Evolutionary conservation across 2,113 vertebrate genomes (phyloP), one percentile per base, ranked within the genome.

Genomic region (Ia io): DNA sequence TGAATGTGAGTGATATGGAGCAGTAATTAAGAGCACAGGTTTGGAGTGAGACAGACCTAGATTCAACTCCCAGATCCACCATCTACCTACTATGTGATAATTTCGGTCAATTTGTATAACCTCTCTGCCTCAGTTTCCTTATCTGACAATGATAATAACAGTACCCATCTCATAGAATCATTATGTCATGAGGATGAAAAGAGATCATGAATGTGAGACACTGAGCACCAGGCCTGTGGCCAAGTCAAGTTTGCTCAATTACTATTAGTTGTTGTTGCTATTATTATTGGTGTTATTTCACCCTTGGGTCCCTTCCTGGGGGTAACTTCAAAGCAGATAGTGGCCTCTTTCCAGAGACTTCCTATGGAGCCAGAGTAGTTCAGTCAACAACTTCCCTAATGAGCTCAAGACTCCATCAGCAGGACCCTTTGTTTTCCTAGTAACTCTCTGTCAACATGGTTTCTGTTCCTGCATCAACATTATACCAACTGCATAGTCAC

Each of bases 321-420:
- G 88, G 65, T 49, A 28, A 80, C 96, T 95, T 97, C 95, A 97
- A 95, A 97, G 96, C 49, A 74, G 88, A 67, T 25, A 42, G 93
- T 92, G 91, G 84, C 96, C 95, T 95, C 92, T 96, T 97, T 97
- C 93, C 37, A 78, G 86, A 53, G 86, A 44, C 76, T 96, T 94
- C 84, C 67, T 44, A 78, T 95, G 67, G 30, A 93, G 85, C 88
- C 82, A 91, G 88, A 90, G 94, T 85, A 78, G 77, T 83, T 95
- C 96, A 67, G 53, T 95, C 84, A 95, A 96, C 96, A 95, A 22
- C 93, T 97, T 95, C 82, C 91, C 83, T 96, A 97, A 96, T 91
- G 96, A 97, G 95, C 94, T 95, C 82, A 79, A 70, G 78, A 47
- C 91, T 92, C 63, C 44, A 83, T 94, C 63, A 35, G 85, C 40